phyloP scores from a whole-genome alignment of 1,140 invertebrate genomes.

The Littorina saxatilis region DNA sequence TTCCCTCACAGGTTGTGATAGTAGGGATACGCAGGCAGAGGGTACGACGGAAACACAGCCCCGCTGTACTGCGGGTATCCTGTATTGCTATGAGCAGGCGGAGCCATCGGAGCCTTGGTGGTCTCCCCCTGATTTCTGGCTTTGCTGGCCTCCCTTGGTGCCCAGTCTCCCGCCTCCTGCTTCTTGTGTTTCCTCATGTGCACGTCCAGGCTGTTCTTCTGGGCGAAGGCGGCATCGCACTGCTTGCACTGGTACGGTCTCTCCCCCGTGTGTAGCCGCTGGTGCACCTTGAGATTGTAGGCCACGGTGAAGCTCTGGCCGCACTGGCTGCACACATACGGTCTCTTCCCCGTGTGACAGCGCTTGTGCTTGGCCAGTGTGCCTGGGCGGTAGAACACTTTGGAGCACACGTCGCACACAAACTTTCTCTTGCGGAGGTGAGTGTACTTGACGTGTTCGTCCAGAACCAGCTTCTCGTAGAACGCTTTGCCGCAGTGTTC shows the following conservation, averaged over 20 bases:
- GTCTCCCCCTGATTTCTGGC: not conserved
- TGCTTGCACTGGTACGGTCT: conserved; percentile 74
- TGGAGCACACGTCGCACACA: conserved; percentile 19
- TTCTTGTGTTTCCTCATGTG: conserved; percentile 28
- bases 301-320: conserved; percentile 42
- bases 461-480: not conserved
- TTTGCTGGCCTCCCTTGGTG: not conserved
- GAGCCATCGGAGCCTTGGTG: not conserved
- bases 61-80: not conserved
- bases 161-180: not conserved
- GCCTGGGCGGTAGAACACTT: conserved; percentile 19
- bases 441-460: conserved; percentile 1
- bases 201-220: conserved; percentile 31
- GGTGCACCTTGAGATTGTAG: conserved; percentile 35
- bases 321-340: conserved; percentile 48
- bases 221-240: conserved; percentile 24
- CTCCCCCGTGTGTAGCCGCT: conserved; percentile 83
- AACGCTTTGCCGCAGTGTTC: conserved; percentile 16
- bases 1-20: not conserved
- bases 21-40: not conserved
- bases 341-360: conserved; percentile 41
- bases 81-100: not conserved
- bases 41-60: not conserved
- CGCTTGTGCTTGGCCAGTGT: conserved; percentile 31
- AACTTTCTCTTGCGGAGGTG: conserved; percentile 21